phyloP scores from a whole-genome alignment of 2,797 vertebrate species.

The Falco naumanni region DNA sequence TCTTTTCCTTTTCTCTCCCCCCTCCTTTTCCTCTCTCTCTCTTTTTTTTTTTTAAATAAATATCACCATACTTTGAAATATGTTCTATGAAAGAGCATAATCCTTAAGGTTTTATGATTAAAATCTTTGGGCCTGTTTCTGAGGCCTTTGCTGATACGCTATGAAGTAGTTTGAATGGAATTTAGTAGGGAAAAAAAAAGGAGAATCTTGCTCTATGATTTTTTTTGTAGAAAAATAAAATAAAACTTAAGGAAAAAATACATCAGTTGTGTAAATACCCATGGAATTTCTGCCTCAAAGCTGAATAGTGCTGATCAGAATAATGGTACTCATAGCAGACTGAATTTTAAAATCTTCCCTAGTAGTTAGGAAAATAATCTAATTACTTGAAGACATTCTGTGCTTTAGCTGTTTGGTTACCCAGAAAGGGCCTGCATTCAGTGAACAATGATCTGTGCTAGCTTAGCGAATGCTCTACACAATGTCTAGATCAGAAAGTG shows the following conservation, averaged over 20 bases:
- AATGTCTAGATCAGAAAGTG: neutral
- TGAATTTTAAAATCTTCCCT: neutral
- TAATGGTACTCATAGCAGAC: neutral
- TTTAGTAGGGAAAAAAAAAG: neutral
- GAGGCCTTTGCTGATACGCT: neutral
- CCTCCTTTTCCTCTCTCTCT: too few species aligned
- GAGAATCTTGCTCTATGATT: neutral
- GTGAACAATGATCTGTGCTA: neutral
- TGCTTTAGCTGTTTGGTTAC: neutral
- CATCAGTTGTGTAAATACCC: neutral
- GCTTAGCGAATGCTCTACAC: neutral
- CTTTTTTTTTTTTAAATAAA: neutral
- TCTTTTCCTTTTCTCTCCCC: too few species aligned
- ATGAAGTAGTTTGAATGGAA: neutral
- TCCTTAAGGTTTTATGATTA: neutral
- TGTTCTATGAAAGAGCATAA: neutral
- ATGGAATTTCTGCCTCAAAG: neutral
- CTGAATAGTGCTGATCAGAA: neutral
- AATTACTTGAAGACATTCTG: neutral
- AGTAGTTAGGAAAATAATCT: neutral
- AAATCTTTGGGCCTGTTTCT: neutral
- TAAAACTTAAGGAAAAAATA: neutral
- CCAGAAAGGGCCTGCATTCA: neutral
- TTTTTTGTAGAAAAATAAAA: neutral
- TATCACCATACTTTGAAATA: neutral